Base-by-base conservation (phyloP, 1,140 invertebrate genomes). In the Druon quercuslanigerum region DNA sequence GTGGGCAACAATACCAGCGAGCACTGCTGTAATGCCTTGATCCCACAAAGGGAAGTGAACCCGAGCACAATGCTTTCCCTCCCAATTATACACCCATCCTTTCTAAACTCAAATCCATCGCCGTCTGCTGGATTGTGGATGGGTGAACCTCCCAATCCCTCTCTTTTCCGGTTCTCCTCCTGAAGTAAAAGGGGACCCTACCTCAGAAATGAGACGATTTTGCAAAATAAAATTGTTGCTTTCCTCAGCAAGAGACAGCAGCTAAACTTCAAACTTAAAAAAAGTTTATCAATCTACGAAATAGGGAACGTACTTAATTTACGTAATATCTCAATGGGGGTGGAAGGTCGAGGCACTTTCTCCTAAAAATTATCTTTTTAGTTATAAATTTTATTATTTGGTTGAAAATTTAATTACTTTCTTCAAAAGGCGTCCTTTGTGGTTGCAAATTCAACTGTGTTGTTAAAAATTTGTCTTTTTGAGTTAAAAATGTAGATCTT, bases 41-140 rank as follows among this genome's bases (percentile, higher is more conserved):
- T 87, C 86, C 84, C 79, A 84, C 84, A 86, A 86, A 86, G 84
- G 83, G 81, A 84, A 82, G 77, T 79, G 78, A 84, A 85, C 81
- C 77, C 70, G 75, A 79, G 57, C 79, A 81, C 83, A 84, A 81
- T 82, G 82, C 79, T 83, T 71, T 79, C 77, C 84, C 82, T 85
- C 79, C 84, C 85, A 87, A 87, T 87, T 87, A 86, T 85, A 84
- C 80, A 66, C 50, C 74, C 51, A 51, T 50, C n/a, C 16, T 51
- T 46, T n/a, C 40, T n/a, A 51, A 60, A 46, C 25, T 57, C 56
- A 25, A 57, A 57, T 20, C 17, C 25, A 57, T 54, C 17, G 5
- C 9, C 16, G 16, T 8, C 14, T 54, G 0, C 4, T 54, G 52
- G 56, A 25, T 13, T 20, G 25, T 14, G 56, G 11, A 12, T 8